These are phyloP conservation scores for Drosophila nasuta DNA, from an alignment of 1,140 invertebrate species.

Conservation along the genomic window DNA sequence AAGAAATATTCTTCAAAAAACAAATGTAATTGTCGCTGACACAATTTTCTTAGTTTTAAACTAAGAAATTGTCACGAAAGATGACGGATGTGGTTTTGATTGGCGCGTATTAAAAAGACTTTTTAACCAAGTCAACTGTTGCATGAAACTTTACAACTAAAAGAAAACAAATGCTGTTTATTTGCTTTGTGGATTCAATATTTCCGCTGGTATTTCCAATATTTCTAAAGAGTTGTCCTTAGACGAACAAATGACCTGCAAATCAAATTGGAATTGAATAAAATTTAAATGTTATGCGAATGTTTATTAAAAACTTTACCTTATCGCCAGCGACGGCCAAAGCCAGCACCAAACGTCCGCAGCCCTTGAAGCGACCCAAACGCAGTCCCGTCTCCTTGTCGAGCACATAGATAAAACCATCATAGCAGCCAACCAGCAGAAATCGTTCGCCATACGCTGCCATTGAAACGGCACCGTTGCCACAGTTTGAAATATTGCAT, in stretches of 20 bases:
- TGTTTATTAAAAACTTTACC: constrained; percentile 76
- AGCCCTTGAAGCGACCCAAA: constrained; percentile 87
- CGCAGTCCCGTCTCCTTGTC: constrained; percentile 84
- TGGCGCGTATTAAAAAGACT: constrained; percentile 17
- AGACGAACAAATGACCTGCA: constrained; percentile 73
- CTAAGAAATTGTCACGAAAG: constrained; percentile 32
- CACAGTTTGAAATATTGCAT: constrained; percentile 86
- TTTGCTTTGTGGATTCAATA: constrained; percentile 32
- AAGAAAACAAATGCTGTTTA: neutral
- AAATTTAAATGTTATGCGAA: neutral
- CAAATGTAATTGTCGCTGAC: constrained; percentile 33
- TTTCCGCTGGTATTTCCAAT: constrained; percentile 60
- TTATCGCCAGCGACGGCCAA: constrained; percentile 87
- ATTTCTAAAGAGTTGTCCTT: constrained; percentile 76
- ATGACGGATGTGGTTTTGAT: constrained; percentile 10
- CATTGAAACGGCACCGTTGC: constrained; percentile 89
- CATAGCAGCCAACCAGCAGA: constrained; percentile 89
- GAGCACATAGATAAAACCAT: constrained; percentile 90
- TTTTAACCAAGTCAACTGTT: constrained; percentile 13
- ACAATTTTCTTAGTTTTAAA: constrained; percentile 28
- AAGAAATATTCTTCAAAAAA: constrained; percentile 68
- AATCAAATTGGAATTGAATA: constrained; percentile 6
- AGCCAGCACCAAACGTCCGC: constrained; percentile 88
- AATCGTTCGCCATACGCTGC: constrained; percentile 86
- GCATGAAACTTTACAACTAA: constrained; percentile 40